A percentile compares a stretch with the other conserved stretches of the same genome.
Evolutionary conservation across 2,113 vertebrate species (phyloP).

Genomic region (Callochromis pleurospilus): DNA sequence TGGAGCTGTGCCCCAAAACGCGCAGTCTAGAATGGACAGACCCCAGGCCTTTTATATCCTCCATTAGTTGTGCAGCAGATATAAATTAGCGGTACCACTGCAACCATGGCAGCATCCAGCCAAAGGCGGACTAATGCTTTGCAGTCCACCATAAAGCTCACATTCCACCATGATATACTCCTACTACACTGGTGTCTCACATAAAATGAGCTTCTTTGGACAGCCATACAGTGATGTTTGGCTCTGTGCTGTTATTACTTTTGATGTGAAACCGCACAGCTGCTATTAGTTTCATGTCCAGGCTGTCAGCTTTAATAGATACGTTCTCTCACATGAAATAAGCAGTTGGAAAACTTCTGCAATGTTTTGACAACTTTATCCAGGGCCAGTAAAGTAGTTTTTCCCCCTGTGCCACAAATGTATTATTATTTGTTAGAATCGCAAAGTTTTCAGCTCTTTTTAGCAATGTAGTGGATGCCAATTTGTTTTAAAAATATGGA

Average conservation of each 20-base stretch:
- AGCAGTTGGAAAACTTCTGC: constrained; percentile 24
- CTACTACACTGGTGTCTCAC: constrained; percentile 6
- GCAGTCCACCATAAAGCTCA: constrained; percentile 42
- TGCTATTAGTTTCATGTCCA: constrained; percentile 37
- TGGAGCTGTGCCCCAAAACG: constrained; percentile 37
- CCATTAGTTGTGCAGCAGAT: constrained; percentile 47
- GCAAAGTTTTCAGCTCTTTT: background rate
- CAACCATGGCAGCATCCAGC: constrained; percentile 7
- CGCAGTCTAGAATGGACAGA: constrained; percentile 33
- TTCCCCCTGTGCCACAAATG: background rate
- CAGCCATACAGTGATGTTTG: constrained; percentile 34
- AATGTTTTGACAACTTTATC: constrained; percentile 2
- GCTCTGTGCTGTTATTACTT: constrained; percentile 37
- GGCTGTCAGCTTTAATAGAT: constrained; percentile 40
- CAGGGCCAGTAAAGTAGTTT: background rate
- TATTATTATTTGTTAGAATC: background rate
- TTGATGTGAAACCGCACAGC: constrained; percentile 39
- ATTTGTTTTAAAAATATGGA: background rate
- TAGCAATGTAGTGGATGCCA: background rate
- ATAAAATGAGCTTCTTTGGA: constrained; percentile 42
- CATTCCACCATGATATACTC: constrained; percentile 21
- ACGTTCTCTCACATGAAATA: constrained; percentile 20
- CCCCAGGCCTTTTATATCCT: constrained; percentile 39
- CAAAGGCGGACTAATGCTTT: constrained; percentile 37
- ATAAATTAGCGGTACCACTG: constrained; percentile 46